These are phyloP conservation scores for Lamprotornis superbus DNA, from an alignment of 2,113 vertebrate species.

Conservation along the genomic window DNA sequence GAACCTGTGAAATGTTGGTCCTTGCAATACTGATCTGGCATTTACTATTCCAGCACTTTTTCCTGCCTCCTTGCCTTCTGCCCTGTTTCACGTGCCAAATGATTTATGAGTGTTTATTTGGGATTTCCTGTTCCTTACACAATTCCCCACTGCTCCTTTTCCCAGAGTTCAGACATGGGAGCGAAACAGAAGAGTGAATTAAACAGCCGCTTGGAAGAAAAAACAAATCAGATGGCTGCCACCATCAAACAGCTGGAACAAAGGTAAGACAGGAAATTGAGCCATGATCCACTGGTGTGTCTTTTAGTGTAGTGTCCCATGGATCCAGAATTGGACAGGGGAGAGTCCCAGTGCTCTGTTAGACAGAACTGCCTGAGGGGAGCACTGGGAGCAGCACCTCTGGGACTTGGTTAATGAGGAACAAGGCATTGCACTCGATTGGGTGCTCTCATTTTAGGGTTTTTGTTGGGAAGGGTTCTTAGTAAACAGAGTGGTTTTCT, in stretches of 20 bases:
- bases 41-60: background rate
- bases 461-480: accelerated
- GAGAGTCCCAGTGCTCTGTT: background rate
- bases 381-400: background rate
- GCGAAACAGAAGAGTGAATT: slow-evolving; percentile 93
- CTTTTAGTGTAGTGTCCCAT: background rate
- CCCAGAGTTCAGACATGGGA: slow-evolving; percentile 85
- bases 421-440: accelerated
- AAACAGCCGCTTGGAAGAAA: slow-evolving; percentile 92
- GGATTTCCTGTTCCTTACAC: background rate
- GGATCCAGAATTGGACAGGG: accelerated
- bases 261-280: slow-evolving; percentile 79
- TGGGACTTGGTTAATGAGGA: background rate
- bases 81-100: background rate
- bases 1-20: background rate
- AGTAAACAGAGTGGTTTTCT: background rate
- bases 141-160: background rate
- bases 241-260: slow-evolving; percentile 94
- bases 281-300: background rate
- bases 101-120: background rate
- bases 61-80: background rate
- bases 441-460: background rate
- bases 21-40: background rate
- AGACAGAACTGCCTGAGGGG: background rate
- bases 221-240: slow-evolving; percentile 94